Evolutionary conservation across 2,797 vertebrate genomes (phyloP).

Genomic region (Scolopax bukidnonensis): DNA sequence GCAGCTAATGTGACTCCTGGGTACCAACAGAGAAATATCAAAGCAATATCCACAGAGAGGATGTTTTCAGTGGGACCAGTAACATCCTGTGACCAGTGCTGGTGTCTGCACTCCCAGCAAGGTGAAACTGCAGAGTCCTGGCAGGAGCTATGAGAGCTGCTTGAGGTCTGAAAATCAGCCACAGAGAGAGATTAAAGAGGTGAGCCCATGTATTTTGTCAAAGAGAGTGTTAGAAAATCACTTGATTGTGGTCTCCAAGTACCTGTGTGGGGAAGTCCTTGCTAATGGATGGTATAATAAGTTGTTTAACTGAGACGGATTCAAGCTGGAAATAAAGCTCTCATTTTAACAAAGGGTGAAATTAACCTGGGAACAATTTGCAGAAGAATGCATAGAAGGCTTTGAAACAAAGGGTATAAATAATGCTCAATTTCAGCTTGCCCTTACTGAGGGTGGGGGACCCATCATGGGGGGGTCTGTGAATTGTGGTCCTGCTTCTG

Average conservation of each 20-base stretch:
- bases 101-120: neutral
- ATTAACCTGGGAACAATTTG: neutral
- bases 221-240: neutral
- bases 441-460: neutral
- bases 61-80: neutral
- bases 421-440: neutral
- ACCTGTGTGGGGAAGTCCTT: neutral
- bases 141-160: neutral
- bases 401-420: neutral
- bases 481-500: fast-evolving
- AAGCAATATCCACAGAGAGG: neutral
- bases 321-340: neutral
- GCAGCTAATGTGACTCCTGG: fast-evolving
- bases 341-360: neutral
- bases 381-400: fast-evolving
- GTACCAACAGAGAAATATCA: neutral
- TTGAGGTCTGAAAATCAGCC: neutral
- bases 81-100: neutral
- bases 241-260: neutral
- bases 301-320: neutral
- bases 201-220: neutral
- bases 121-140: neutral
- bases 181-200: neutral
- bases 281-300: neutral
- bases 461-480: fast-evolving